phyloP scores from a whole-genome alignment of 2,797 vertebrate genomes.

The Megaceryle alcyon region DNA sequence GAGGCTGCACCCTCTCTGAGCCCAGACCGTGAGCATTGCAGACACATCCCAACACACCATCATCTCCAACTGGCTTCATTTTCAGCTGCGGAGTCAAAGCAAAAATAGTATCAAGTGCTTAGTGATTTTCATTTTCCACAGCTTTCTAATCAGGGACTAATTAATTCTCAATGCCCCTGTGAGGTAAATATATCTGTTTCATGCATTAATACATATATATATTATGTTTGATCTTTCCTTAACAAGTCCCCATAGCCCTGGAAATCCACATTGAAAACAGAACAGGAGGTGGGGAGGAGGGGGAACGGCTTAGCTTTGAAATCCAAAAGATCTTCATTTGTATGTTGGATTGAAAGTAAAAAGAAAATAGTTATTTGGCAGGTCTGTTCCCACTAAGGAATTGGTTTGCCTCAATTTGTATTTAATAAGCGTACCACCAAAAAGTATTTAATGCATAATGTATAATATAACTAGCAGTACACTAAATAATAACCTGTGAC shows the following conservation, averaged over 20 bases:
- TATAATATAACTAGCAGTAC: conserved; percentile 58
- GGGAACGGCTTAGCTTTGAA: conserved; percentile 52
- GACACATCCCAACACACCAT: fast-evolving
- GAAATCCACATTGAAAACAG: conserved; percentile 47
- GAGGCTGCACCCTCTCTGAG: not conserved
- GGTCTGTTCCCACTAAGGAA: conserved; percentile 47
- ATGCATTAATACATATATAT: conserved; percentile 72
- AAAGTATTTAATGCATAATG: conserved; percentile 72
- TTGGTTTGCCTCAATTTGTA: conserved; percentile 70
- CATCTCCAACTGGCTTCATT: fast-evolving
- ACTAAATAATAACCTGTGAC: conserved; percentile 67
- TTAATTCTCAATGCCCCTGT: conserved; percentile 68
- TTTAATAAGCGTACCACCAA: conserved; percentile 55
- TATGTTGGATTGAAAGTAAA: conserved; percentile 43
- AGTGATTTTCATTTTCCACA: not conserved
- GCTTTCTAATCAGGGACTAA: conserved; percentile 37
- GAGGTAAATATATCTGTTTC: conserved; percentile 69
- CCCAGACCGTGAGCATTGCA: fast-evolving
- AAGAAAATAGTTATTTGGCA: conserved; percentile 67
- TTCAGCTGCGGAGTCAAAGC: not conserved
- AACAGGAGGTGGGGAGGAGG: not conserved
- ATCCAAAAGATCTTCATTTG: conserved; percentile 52
- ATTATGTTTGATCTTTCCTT: conserved; percentile 70
- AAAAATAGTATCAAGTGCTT: not conserved
- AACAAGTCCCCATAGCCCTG: conserved; percentile 66